Base-by-base conservation (phyloP, 2,113 vertebrate genomes). In the Oncorhynchus keta region DNA sequence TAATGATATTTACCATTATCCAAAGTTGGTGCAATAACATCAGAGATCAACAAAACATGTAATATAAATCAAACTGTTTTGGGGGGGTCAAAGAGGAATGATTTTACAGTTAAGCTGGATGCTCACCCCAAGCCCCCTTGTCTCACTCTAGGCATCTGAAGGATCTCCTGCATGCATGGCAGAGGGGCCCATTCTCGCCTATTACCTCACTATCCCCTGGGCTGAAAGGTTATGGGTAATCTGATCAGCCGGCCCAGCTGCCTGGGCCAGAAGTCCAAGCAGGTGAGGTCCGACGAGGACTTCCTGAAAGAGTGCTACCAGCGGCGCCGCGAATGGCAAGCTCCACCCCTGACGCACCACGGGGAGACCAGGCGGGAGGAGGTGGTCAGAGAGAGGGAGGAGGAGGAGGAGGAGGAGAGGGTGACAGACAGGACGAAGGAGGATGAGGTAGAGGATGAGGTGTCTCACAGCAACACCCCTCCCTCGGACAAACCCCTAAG, bases 161-260 rank as follows among this genome's bases (percentile, higher is more conserved):
- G 87, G 73, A 83, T 81, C 81, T 81, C 82, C 91, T 73, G 89
- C 88, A 91, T 94, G 93, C 90, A 93, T 94, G 93, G 88, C 90
- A 86, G n/a, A 85, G 84, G 82, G 89, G 84, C 86, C 84, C 87
- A 64, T 81, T 84, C 72, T 87, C 85, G 84, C 79, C 82, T 84
- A 72, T 86, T 81, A 82, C 87, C 84, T 88, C 87, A 83, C 76
- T 91, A 85, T 83, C 90, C 91, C 77, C 32, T 87, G 85, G 90
- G 90, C 88, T 92, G 83, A 93, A 93, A 89, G 86, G 89, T 85
- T 88, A 95, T 95, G 95, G 96, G 96, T 82, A 96, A 95, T 86
- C 91, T 92, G 2, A 88, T 93, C 89, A 94, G 93, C 30, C 82
- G 93, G 79, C 94, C 95, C 87, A 93, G 95, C 83, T 95, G 95